These are phyloP conservation scores for Pteronura brasiliensis DNA, from an alignment of 2,113 vertebrate genomes.

Conservation along the genomic window DNA sequence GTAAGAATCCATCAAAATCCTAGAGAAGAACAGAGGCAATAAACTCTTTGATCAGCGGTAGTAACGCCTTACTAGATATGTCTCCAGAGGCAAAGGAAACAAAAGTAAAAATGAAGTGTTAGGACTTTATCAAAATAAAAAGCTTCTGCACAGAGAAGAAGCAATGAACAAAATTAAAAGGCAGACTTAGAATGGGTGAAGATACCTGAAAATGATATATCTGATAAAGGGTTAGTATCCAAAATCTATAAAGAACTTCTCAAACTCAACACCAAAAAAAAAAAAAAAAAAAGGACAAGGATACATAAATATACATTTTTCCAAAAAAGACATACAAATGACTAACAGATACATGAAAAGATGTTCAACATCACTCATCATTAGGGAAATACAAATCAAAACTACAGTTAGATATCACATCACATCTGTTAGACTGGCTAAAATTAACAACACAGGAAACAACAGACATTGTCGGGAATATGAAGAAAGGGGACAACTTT, in stretches of 20 bases:
- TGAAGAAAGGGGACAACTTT: neutral
- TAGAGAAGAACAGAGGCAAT: neutral
- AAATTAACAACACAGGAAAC: neutral
- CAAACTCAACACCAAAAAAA: neutral
- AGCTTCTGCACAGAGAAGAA: neutral
- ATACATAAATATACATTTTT: neutral
- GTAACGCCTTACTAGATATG: neutral
- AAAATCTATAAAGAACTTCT: neutral
- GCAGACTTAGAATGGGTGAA: neutral
- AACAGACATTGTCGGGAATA: neutral
- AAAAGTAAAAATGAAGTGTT: neutral
- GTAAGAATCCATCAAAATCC: neutral
- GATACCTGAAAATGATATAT: neutral
- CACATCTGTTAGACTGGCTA: neutral
- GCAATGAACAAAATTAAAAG: neutral
- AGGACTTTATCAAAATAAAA: neutral
- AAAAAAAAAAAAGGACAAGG: neutral
- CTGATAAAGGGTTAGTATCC: neutral
- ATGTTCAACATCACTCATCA: neutral
- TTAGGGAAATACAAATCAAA: neutral
- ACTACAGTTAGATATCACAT: neutral
- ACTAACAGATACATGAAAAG: neutral
- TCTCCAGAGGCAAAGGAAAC: neutral
- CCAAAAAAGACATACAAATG: neutral
- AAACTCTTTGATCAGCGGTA: neutral